Base-by-base conservation (phyloP, 2,888 invertebrate genomes). In the Matsumyia berberina region DNA sequence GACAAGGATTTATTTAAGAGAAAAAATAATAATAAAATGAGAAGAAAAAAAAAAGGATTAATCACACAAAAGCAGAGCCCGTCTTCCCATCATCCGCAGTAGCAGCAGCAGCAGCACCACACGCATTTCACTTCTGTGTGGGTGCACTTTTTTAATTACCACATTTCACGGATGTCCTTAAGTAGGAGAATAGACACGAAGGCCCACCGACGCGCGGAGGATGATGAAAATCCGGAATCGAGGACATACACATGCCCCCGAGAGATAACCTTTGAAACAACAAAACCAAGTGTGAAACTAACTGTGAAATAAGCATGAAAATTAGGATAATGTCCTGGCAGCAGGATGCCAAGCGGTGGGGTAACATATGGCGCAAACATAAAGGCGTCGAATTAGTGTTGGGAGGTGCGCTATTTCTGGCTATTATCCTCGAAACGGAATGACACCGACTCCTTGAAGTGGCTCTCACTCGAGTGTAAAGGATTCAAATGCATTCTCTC, bases 61-160 rank as follows among this genome's bases (percentile, higher is more conserved):
- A 60, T 58, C 51, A 53, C 24, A 69, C 51, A 60, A 62, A 64
- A 70, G 55, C 44, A 57, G n/a, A 44, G 37, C 44, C 57, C 37
- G 17, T 15, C 37, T 81, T 58, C 37, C 64, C 15, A 19, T 15
- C n/a, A 3, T n/a, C 53, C 53, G 15, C 29, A 42, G 31, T 35
- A 64, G 29, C 15, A 62, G 17, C n/a, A 17, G n/a, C 60, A 60
- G n/a, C 8, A n/a, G 12, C 55, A 33, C 15, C 49, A 37, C 44
- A 66, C 72, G 78, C 77, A 77, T 42, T 44, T 42, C 58, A 12
- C 55, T 76, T 60, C 66, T 62, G 79, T 64, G 78, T 72, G 82
- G 82, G 78, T 83, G 82, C 73, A 78, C 53, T 74, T 73, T 83
- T 83, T 83, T 79, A 83, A 83, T 83, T 79, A 82, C 78, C 82